phyloP scores from a whole-genome alignment of 2,888 invertebrate species.

The Itoplectis maculator region DNA sequence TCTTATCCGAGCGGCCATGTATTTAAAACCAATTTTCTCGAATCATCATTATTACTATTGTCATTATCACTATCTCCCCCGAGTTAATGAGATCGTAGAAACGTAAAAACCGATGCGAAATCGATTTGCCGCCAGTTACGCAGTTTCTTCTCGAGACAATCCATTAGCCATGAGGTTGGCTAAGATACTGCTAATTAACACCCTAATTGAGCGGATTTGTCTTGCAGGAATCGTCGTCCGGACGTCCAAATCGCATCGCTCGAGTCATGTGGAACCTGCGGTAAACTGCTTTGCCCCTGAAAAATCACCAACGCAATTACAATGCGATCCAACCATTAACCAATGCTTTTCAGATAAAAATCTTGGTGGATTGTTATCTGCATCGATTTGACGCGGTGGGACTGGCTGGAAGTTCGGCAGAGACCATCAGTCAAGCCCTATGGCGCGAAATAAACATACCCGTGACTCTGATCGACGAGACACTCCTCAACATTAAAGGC shows the following conservation, averaged over 20 bases:
- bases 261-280: constrained; percentile 9
- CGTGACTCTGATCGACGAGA: neutral
- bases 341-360: neutral
- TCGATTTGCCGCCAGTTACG: no score
- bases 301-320: neutral
- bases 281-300: neutral
- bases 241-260: neutral
- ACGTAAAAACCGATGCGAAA: no score
- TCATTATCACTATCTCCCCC: no score
- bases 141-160: no score
- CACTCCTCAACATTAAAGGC: neutral
- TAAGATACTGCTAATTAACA: neutral
- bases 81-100: no score
- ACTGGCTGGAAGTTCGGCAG: neutral
- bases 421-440: neutral
- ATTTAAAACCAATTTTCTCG: no score
- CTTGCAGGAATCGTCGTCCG: neutral
- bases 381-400: neutral
- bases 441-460: neutral
- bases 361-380: neutral
- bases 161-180: neutral
- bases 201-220: neutral
- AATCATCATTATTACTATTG: no score
- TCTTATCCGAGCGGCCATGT: no score
- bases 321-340: neutral